Evolutionary conservation across 2,888 invertebrate species (phyloP).

Genomic region (Cheilosia vernalis): DNA sequence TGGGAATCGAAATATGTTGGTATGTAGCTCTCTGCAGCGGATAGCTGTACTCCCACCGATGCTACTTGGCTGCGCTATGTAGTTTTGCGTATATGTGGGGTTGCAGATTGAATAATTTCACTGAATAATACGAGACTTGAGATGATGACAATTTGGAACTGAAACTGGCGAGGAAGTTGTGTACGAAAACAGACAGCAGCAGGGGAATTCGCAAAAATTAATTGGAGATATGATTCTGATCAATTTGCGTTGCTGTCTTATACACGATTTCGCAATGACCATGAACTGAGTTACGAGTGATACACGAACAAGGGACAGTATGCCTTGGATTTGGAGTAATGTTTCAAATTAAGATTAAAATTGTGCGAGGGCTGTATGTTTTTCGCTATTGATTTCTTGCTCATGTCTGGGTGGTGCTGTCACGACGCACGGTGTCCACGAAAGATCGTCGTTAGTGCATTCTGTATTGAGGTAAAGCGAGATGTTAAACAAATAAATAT

Average conservation of each 20-base stretch:
- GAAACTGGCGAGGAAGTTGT: not conserved
- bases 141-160: not conserved
- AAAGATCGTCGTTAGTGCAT: too few relatives aligned
- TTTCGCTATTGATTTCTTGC: too few relatives aligned
- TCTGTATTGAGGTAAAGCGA: too few relatives aligned
- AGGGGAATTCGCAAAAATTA: conserved; percentile 1
- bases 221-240: conserved; percentile 3
- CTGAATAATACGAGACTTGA: not conserved
- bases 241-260: not conserved
- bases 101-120: conserved; percentile 15
- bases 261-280: not conserved
- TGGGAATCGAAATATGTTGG: not conserved
- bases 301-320: not conserved
- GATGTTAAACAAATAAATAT: too few relatives aligned
- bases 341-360: not conserved
- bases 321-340: not conserved
- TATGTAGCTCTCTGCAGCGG: not conserved
- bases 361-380: too few relatives aligned
- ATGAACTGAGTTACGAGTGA: not conserved
- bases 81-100: not conserved
- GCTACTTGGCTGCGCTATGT: not conserved
- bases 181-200: not conserved
- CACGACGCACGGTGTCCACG: too few relatives aligned
- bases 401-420: too few relatives aligned
- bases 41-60: not conserved